Evolutionary conservation across 2,888 invertebrate species (phyloP).

Genomic region (Tachina fera): DNA sequence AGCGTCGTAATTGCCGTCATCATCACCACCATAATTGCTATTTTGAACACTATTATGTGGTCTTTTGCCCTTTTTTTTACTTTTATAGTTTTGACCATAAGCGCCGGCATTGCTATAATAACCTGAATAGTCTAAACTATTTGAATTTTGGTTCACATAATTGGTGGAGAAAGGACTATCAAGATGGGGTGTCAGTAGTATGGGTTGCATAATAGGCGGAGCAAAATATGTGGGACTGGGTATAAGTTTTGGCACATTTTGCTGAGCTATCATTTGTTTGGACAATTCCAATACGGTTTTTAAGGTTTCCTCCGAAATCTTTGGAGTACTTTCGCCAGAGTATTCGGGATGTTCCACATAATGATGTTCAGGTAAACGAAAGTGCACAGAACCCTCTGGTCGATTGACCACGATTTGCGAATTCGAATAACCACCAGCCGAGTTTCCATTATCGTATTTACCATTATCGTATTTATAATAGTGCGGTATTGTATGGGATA

Average conservation of each 20-base stretch:
- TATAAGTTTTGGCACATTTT: slow-evolving; percentile 80
- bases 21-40: slow-evolving; percentile 13
- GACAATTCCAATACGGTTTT: slow-evolving; percentile 82
- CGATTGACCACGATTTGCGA: slow-evolving; percentile 83
- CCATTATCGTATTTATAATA: slow-evolving; percentile 67
- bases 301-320: slow-evolving; percentile 82
- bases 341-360: slow-evolving; percentile 66
- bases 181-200: slow-evolving; percentile 75
- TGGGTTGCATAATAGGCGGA: slow-evolving; percentile 79
- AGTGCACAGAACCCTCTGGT: slow-evolving; percentile 82
- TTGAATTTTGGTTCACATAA: slow-evolving; percentile 52
- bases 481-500: slow-evolving; percentile 76
- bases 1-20: neutral
- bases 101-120: neutral
- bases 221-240: slow-evolving; percentile 77
- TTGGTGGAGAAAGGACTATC: slow-evolving; percentile 76
- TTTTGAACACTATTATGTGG: neutral
- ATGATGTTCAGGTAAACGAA: slow-evolving; percentile 75
- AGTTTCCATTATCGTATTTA: neutral
- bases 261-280: slow-evolving; percentile 82
- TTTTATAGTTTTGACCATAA: slow-evolving; percentile 28
- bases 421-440: slow-evolving; percentile 77
- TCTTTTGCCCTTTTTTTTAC: slow-evolving; percentile 33
- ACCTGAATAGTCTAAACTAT: slow-evolving; percentile 10
- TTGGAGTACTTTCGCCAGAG: slow-evolving; percentile 76